Conservation (phyloP, 2,888 invertebrate species). For the Venusia cambrica region DNA sequence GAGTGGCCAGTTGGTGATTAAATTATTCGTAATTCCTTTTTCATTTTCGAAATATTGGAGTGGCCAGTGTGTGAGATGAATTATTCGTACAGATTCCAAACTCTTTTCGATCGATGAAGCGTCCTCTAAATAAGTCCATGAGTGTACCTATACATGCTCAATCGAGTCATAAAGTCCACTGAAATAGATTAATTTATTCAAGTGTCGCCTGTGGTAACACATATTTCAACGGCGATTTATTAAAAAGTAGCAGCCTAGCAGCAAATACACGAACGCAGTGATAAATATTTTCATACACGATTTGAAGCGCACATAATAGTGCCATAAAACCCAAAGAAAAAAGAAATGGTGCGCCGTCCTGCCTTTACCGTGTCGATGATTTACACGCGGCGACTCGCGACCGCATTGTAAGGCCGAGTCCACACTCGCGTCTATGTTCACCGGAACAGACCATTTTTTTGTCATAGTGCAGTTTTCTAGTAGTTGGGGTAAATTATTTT, state of each 20-base stretch:
- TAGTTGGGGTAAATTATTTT: no score
- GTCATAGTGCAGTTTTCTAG: no score
- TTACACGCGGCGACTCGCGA: conserved; percentile 30
- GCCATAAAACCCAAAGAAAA: conserved; percentile 33
- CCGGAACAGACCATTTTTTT: no score
- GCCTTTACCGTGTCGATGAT: conserved; percentile 34
- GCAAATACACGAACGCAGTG: conserved; percentile 24
- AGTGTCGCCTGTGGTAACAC: conserved; percentile 15
- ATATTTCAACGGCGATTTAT: conserved; percentile 17
- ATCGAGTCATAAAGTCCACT: background rate
- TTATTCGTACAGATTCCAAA: no score
- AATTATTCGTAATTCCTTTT: no score
- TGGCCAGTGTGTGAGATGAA: no score
- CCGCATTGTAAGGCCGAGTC: conserved; percentile 26
- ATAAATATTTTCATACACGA: conserved; percentile 35
- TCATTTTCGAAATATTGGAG: no score
- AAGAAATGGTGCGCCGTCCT: conserved; percentile 28
- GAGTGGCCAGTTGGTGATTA: no score
- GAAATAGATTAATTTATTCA: conserved; percentile 10
- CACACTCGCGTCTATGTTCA: no score
- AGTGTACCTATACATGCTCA: background rate
- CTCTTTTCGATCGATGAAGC: no score
- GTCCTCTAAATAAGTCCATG: background rate
- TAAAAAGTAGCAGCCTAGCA: conserved; percentile 22
- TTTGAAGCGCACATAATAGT: conserved; percentile 29